A percentile compares a stretch with the other conserved stretches of the same genome.
Conservation (phyloP, 2,797 vertebrate genomes). For the Salmo trutta region DNA sequence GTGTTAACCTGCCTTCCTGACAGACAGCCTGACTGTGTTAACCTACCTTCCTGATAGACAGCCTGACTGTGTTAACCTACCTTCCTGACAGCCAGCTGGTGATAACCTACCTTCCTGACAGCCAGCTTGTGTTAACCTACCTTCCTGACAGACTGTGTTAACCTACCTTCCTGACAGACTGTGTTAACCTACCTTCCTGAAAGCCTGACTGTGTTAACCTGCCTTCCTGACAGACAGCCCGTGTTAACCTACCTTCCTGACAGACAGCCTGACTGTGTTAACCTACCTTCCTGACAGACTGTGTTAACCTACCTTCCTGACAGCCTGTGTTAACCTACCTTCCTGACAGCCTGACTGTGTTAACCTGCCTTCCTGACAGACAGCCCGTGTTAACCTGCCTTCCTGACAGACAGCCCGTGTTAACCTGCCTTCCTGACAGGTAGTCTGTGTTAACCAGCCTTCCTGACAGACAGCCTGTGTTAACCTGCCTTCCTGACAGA, state of each 20-base stretch:
- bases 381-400: not conserved
- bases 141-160: no score
- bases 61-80: no score
- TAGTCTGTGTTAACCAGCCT: not conserved
- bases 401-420: not conserved
- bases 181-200: no score
- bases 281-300: not conserved
- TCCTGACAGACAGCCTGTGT: not conserved
- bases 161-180: not conserved
- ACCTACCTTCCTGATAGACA: not conserved
- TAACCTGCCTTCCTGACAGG: not conserved
- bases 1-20: not conserved
- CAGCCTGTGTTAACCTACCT: no score
- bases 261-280: not conserved
- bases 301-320: constrained; percentile 36
- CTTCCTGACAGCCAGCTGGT: not conserved
- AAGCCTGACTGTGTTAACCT: no score
- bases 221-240: no score
- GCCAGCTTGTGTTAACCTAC: not conserved
- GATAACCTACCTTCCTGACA: not conserved
- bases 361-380: not conserved
- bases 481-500: not conserved
- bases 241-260: constrained; percentile 37
- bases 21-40: not conserved
- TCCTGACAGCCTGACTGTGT: not conserved